phyloP scores from a whole-genome alignment of 2,797 vertebrate species.

The Catharus ustulatus region DNA sequence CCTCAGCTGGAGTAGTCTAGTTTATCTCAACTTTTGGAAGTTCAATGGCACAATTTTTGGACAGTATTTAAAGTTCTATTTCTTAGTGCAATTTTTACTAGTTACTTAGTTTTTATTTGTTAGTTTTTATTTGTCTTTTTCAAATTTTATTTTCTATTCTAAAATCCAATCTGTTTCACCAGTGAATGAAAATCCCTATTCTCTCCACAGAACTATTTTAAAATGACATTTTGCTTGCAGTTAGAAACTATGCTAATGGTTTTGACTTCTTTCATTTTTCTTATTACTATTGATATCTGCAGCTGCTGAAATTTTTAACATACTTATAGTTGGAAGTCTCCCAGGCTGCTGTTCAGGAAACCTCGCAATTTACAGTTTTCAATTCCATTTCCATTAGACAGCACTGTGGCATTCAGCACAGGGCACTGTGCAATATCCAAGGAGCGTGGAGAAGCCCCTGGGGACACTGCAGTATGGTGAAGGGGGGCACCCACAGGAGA shows the following conservation, averaged over 20 bases:
- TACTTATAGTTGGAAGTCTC: not conserved
- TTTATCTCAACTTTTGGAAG: not conserved
- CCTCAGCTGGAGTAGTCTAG: not conserved
- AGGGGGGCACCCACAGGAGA: not conserved
- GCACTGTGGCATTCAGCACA: not conserved
- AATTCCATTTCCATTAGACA: not conserved
- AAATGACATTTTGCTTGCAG: not conserved
- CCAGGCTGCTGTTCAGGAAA: not conserved
- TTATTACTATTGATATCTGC: not conserved
- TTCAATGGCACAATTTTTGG: not conserved
- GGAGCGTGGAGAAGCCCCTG: not conserved
- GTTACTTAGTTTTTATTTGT: not conserved
- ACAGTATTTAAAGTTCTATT: not conserved
- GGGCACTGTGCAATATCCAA: not conserved
- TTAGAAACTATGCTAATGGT: not conserved
- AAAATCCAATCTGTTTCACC: not conserved
- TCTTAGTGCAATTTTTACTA: not conserved
- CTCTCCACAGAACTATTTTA: not conserved
- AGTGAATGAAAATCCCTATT: not conserved
- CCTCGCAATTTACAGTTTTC: not conserved
- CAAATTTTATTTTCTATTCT: not conserved
- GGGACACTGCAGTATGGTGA: not conserved
- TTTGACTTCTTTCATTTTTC: not conserved
- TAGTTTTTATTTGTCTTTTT: not conserved
- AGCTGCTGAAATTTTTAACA: not conserved